Base-by-base conservation (phyloP, 2,888 invertebrate species). In the Drosophila robusta region DNA sequence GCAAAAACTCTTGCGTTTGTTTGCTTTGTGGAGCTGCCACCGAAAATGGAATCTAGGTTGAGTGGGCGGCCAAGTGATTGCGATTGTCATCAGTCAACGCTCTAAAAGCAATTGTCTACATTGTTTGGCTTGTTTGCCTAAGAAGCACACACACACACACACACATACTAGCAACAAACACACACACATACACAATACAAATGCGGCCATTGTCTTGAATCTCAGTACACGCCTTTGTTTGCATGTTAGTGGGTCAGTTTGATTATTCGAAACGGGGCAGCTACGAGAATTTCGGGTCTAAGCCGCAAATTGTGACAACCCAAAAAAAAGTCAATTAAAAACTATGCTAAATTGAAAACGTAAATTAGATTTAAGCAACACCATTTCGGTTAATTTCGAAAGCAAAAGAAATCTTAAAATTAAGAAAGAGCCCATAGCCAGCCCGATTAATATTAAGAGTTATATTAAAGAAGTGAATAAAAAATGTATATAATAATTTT, bases 31-130 rank as follows among this genome's bases (percentile, higher is more conserved):
- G 62, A 68, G 68, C 58, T 57, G 64, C 65, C 42, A 56, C 75
- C 78, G 69, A 75, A 75, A 75, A 75, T 87, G 72, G 71, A 72
- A 87, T 74, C 88, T 87, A 80, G 87, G 88, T 82, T 83, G 85
- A 84, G 89, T 84, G 70, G 87, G 79, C 75, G 87, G 79, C 87
- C 81, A 79, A 83, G 88, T 83, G 83, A 83, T 83, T 85, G 79
- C 76, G 87, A 87, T 85, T 85, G 85, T 85, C 85, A 85, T 88
- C 85, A 85, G 85, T 85, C 85, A 85, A 83, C 85, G 87, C 77
- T 87, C 87, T 84, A 87, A 87, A 84, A 84, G 85, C 89, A 85
- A 85, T 85, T 85, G 85, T 88, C 85, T 85, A 85, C 89, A 85
- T 87, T 85, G 89, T 85, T 85, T 87, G 89, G 66, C 72, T 76